Evolutionary conservation across 2,888 invertebrate genomes (phyloP), one percentile per base, ranked within the genome.

Genomic region (Fragum fragum): DNA sequence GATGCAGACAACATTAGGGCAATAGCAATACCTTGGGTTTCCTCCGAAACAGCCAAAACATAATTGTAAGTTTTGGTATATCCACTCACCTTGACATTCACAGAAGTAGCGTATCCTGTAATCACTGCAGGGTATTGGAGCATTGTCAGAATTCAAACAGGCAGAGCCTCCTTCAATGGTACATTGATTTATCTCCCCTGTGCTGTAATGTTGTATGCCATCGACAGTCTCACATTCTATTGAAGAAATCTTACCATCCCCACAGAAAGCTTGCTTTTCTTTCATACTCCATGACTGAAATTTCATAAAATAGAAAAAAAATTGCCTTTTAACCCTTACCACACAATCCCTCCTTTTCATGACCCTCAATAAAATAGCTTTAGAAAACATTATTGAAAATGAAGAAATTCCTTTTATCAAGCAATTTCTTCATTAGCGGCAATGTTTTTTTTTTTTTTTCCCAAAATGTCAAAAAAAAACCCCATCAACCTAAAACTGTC

Each of bases 111-210:
- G 89, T 69, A 93, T 88, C 86, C 92, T 90, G 86, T 92, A 94
- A 80, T 94, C 92, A n/a, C 83, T 78, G 80, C 94, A 94, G 7
- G 85, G 78, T 66, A 89, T 70, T 28, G 89, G 87, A 68, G 73
- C 70, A 71, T 89, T 91, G 23, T 91, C 89, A 5, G 66, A 68
- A 59, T 90, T 91, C n/a, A 81, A 72, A 92, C 98, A 98, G 1
- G 96, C 73, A 18, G 81, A 63, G 77, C 98, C 98, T 14, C 95
- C 95, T 88, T 97, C 96, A 79, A 97, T 92, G 47, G 90, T 87
- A 77, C 93, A 93, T 21, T 76, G 75, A 55, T 84, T 82, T 9
- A 87, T 86, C 70, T 91, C 90, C 6, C 89, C 87, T 42, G 89
- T 88, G 21, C 86, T 85, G 69, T 83, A 86, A 28, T 55, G 21